These are phyloP conservation scores for Oreochromis spilurus DNA, from an alignment of 2,113 vertebrate species.

Conservation along the genomic window DNA sequence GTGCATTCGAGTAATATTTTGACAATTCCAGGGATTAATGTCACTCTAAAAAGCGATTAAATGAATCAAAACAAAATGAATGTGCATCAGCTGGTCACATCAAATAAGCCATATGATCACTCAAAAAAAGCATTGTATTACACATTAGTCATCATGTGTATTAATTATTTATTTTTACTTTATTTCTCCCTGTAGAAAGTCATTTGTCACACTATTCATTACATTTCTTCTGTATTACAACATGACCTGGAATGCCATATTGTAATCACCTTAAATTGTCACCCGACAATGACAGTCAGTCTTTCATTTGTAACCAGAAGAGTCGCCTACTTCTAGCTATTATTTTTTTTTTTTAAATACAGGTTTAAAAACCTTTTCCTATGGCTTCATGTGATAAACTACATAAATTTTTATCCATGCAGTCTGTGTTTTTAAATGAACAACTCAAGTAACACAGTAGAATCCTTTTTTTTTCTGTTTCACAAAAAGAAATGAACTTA, in stretches of 20 bases:
- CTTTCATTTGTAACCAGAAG: neutral
- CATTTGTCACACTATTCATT: neutral
- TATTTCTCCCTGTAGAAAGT: neutral
- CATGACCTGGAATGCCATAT: neutral
- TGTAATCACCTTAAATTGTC: neutral
- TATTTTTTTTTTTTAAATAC: no score
- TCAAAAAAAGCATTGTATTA: fast-evolving
- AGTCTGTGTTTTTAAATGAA: neutral
- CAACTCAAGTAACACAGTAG: neutral
- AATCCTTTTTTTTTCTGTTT: neutral
- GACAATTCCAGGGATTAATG: neutral
- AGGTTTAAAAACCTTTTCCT: neutral
- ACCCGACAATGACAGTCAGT: neutral
- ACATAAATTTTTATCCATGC: fast-evolving
- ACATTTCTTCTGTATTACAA: neutral
- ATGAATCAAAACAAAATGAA: neutral
- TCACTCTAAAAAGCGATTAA: neutral
- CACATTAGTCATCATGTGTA: neutral
- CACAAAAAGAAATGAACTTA: neutral
- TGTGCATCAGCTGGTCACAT: neutral
- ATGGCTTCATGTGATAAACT: neutral
- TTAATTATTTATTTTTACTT: neutral
- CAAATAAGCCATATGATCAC: neutral
- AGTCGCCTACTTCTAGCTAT: neutral
- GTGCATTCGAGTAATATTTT: neutral